Percentiles rank a stretch among this genome's conserved stretches.
Conservation (phyloP, 2,888 invertebrate species). For the Phoenoteleia sp. region DNA sequence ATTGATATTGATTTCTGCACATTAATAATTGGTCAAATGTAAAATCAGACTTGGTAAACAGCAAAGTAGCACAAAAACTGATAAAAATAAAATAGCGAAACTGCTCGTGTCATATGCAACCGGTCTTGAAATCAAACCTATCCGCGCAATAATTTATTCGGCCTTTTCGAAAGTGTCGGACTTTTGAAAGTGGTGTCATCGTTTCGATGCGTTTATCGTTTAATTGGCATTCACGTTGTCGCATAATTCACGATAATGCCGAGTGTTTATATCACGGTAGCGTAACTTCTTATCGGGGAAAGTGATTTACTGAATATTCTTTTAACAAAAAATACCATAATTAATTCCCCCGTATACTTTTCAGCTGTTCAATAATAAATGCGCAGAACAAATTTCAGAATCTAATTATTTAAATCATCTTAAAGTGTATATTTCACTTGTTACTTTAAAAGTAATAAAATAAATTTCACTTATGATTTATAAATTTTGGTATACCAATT, state of each 20-base stretch:
- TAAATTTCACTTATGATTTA: too few relatives aligned
- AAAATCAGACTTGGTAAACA: too few relatives aligned
- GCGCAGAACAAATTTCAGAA: not conserved
- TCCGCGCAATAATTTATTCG: slow-evolving; percentile 36
- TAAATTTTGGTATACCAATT: too few relatives aligned
- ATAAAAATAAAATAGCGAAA: not conserved
- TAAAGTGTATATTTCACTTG: too few relatives aligned
- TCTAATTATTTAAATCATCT: too few relatives aligned
- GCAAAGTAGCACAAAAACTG: too few relatives aligned
- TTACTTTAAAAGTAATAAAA: too few relatives aligned
- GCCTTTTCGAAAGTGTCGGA: slow-evolving; percentile 61
- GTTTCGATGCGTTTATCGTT: slow-evolving; percentile 64
- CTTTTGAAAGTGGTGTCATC: slow-evolving; percentile 64
- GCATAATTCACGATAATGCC: slow-evolving; percentile 58
- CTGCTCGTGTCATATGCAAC: slow-evolving; percentile 4
- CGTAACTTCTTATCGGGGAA: slow-evolving; percentile 57
- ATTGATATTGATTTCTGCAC: too few relatives aligned
- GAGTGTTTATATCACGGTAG: slow-evolving; percentile 52
- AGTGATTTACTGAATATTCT: slow-evolving; percentile 52
- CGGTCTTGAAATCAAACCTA: slow-evolving; percentile 17
- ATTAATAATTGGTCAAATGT: too few relatives aligned
- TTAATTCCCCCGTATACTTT: not conserved
- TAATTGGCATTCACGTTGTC: slow-evolving; percentile 61
- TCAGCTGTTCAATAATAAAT: not conserved
- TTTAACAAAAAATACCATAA: slow-evolving; percentile 9